Evolutionary conservation across 2,797 vertebrate species (phyloP).

Genomic region (Bovichtus diacanthus): DNA sequence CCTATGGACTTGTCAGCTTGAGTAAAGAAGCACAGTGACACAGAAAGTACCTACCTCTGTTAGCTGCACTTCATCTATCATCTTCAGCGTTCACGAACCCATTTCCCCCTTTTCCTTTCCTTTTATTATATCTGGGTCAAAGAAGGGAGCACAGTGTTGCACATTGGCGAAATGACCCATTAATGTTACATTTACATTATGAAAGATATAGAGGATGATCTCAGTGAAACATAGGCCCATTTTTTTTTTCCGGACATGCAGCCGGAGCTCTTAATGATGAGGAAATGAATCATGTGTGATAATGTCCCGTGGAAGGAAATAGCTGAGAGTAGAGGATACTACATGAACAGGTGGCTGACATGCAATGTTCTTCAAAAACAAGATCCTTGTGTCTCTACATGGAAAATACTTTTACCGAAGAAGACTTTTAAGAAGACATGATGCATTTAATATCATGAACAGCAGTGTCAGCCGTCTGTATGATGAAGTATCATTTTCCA

Average conservation of each 20-base stretch:
- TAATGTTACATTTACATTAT: constrained; percentile 21
- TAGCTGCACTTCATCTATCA: constrained; percentile 10
- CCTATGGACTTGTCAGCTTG: not conserved
- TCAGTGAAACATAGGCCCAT: not conserved
- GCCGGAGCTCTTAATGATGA: constrained; percentile 29
- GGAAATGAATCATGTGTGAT: constrained; percentile 49
- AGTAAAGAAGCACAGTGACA: constrained; percentile 11
- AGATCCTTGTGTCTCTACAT: not conserved
- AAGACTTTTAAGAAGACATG: no score
- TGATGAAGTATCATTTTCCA: not conserved
- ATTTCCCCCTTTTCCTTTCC: not conserved
- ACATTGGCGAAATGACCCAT: constrained; percentile 19
- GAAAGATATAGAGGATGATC: not conserved
- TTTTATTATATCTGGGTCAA: constrained; percentile 48
- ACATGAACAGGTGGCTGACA: not conserved
- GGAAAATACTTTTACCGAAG: not conserved
- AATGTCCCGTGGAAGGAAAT: constrained; percentile 38
- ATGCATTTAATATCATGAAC: not conserved
- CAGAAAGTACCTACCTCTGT: constrained; percentile 6
- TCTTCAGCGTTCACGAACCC: not conserved
- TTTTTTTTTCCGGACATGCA: not conserved
- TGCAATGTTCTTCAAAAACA: not conserved
- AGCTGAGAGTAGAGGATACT: not conserved
- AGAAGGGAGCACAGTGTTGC: not conserved
- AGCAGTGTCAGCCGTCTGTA: no score